Evolutionary conservation across 2,888 invertebrate species (phyloP).

Genomic region (Dynastes grantii): DNA sequence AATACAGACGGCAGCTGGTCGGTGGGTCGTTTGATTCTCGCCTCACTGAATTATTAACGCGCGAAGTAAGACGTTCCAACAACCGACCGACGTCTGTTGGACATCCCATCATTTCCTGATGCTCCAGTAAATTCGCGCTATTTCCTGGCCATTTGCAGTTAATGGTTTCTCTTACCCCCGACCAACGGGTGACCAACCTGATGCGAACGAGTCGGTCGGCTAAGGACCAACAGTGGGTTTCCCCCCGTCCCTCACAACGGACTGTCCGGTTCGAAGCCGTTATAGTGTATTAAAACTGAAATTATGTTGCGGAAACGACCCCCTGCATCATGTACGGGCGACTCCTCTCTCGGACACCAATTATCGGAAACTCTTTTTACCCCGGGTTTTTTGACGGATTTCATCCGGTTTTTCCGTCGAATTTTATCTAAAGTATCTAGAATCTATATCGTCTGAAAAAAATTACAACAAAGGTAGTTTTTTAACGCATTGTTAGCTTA

Average conservation of each 20-base stretch:
- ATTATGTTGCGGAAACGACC: constrained; percentile 48
- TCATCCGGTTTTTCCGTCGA: neutral
- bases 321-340: constrained; percentile 5
- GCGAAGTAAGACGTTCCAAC: constrained; percentile 55
- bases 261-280: no score
- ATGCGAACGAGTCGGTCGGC: neutral
- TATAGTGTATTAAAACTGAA: constrained; percentile 52
- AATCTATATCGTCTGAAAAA: no score
- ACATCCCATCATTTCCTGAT: constrained; percentile 59
- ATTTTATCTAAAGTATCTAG: neutral
- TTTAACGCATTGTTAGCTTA: no score
- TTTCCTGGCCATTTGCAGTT: constrained; percentile 60
- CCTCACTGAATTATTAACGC: constrained; percentile 52
- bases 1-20: no score
- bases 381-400: neutral
- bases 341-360: constrained; percentile 34
- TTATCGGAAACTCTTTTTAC: constrained; percentile 24
- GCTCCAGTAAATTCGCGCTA: constrained; percentile 56
- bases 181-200: neutral
- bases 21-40: constrained; percentile 21
- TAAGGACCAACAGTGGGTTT: neutral
- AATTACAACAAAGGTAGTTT: no score
- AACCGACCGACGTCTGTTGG: constrained; percentile 53
- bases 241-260: no score
- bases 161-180: constrained; percentile 53